A percentile compares a stretch with the other conserved stretches of the same genome.
phyloP scores from a whole-genome alignment of 2,113 vertebrate genomes.

The Alethe castanea region DNA sequence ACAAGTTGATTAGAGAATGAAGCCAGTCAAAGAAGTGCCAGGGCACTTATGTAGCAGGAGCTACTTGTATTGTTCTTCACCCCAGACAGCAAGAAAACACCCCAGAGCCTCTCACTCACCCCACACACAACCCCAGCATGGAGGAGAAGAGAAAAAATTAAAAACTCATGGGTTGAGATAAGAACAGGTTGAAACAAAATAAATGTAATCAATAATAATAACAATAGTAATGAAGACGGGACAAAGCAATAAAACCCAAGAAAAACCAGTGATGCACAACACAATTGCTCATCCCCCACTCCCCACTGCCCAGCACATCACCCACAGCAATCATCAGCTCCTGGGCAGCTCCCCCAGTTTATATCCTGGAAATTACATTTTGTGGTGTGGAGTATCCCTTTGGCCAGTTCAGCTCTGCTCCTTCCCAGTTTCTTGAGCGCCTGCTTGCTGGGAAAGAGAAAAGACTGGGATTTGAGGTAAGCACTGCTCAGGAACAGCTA shows the following conservation, averaged over 20 bases:
- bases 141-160: not conserved
- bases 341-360: not conserved
- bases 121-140: rapidly evolving
- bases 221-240: not conserved
- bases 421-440: not conserved
- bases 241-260: not conserved
- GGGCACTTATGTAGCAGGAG: not conserved
- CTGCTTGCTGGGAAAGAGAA: not conserved
- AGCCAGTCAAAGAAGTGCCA: not conserved
- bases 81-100: not conserved
- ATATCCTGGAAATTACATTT: not conserved
- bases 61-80: not conserved
- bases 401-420: not conserved
- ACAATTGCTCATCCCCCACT: not conserved
- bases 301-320: rapidly evolving
- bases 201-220: not conserved
- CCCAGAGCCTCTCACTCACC: not conserved
- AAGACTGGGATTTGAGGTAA: not conserved
- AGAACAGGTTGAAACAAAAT: not conserved
- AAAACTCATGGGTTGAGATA: not conserved
- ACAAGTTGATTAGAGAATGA: not conserved
- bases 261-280: not conserved
- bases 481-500: not conserved
- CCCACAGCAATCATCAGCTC: not conserved
- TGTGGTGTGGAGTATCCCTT: not conserved